phyloP scores from a whole-genome alignment of 2,113 vertebrate genomes.

The Esox niger region DNA sequence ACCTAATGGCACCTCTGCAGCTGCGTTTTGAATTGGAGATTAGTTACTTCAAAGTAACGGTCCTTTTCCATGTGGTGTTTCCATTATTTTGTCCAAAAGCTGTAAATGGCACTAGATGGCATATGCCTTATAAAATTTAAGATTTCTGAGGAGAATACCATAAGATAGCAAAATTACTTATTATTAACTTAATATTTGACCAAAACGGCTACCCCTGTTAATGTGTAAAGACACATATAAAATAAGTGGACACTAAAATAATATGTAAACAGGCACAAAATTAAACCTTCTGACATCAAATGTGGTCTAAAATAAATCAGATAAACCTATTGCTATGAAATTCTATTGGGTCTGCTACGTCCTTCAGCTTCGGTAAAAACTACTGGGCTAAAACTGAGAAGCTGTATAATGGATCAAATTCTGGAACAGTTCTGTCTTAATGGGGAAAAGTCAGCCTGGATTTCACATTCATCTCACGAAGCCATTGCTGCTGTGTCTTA shows the following conservation, averaged over 20 bases:
- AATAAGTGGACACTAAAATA: background rate
- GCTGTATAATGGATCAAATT: slow-evolving; percentile 15
- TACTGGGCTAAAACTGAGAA: background rate
- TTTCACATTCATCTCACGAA: slow-evolving; percentile 47
- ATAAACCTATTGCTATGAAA: slow-evolving; percentile 18
- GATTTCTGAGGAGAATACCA: background rate
- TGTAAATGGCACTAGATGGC: slow-evolving; percentile 59
- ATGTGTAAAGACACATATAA: background rate
- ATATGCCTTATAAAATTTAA: slow-evolving; percentile 26
- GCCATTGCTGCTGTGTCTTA: slow-evolving; percentile 37
- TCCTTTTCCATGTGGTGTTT: too few relatives aligned
- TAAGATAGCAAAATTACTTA: background rate
- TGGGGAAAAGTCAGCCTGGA: slow-evolving; percentile 28
- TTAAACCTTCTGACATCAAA: too few relatives aligned
- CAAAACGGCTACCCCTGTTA: background rate
- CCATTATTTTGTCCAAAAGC: too few relatives aligned
- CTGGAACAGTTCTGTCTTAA: slow-evolving; percentile 33
- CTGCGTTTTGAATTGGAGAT: too few relatives aligned
- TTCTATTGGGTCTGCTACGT: slow-evolving; percentile 3
- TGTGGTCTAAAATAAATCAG: background rate
- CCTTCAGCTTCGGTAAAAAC: slow-evolving; percentile 12
- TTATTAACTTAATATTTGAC: background rate
- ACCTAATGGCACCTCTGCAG: too few relatives aligned
- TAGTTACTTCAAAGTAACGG: too few relatives aligned
- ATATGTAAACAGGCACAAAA: too few relatives aligned